These are phyloP conservation scores for Pristiophorus japonicus DNA, from an alignment of 2,113 vertebrate genomes.

Conservation along the genomic window DNA sequence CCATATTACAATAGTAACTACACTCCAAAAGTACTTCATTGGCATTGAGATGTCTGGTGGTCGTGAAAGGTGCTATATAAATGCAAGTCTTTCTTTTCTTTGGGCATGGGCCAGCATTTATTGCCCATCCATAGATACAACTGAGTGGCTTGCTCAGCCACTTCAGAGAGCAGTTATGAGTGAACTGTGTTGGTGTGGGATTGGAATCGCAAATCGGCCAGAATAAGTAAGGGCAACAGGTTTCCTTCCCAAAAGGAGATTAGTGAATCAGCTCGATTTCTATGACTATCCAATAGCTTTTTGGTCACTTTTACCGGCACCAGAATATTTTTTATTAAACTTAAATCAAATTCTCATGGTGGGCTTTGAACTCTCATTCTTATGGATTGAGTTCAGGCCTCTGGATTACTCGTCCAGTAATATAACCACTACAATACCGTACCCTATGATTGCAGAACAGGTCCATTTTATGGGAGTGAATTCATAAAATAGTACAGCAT, in stretches of 20 bases:
- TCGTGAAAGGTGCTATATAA: too few relatives aligned
- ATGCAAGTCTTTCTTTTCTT: too few relatives aligned
- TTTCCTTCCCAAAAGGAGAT: not conserved
- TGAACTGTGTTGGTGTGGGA: not conserved
- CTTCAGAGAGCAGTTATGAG: not conserved
- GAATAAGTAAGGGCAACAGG: not conserved
- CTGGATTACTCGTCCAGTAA: not conserved
- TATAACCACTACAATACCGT: not conserved
- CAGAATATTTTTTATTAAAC: not conserved
- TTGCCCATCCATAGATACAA: not conserved
- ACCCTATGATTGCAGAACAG: not conserved
- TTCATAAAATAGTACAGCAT: not conserved
- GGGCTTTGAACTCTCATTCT: not conserved
- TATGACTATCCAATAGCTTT: not conserved
- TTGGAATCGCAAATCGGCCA: not conserved
- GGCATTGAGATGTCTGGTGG: too few relatives aligned
- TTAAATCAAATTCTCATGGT: not conserved
- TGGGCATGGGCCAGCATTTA: not conserved
- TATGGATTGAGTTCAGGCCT: not conserved
- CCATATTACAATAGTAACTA: too few relatives aligned
- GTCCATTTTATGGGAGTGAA: not conserved
- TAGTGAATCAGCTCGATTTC: not conserved
- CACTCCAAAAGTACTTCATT: too few relatives aligned
- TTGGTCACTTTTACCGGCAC: not conserved
- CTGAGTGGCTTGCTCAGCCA: not conserved